Conservation (phyloP, 2,797 vertebrate genomes). For the Pantherophis vulpinus region DNA sequence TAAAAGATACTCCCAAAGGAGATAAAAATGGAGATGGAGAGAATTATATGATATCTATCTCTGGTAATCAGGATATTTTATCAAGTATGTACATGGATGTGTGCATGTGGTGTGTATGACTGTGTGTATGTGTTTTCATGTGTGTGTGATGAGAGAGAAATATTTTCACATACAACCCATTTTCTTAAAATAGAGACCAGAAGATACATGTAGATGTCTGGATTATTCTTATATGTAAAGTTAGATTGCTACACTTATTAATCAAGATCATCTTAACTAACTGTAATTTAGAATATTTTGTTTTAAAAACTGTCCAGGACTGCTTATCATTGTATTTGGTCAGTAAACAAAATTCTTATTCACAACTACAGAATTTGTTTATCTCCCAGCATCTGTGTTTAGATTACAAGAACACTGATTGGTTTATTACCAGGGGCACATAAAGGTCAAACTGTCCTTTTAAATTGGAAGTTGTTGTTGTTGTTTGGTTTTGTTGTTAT, state of each 20-base stretch:
- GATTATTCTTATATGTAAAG: slow-evolving; percentile 34
- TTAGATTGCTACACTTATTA: slow-evolving; percentile 50
- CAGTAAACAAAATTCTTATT: slow-evolving; percentile 79
- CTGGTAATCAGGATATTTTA: not conserved
- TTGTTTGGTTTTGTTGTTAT: not conserved
- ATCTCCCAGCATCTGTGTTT: slow-evolving; percentile 94
- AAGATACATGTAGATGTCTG: slow-evolving; percentile 48
- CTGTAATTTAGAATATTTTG: slow-evolving; percentile 64
- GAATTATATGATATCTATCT: slow-evolving; percentile 12
- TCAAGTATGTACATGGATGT: not conserved
- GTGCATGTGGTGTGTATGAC: not conserved
- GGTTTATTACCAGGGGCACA: slow-evolving; percentile 89
- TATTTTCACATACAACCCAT: not conserved
- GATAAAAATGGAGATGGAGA: slow-evolving; percentile 5
- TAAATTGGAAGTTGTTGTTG: slow-evolving; percentile 62
- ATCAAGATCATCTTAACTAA: slow-evolving; percentile 58
- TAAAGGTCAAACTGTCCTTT: slow-evolving; percentile 93
- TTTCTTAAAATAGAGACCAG: slow-evolving; percentile 11
- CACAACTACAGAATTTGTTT: slow-evolving; percentile 86
- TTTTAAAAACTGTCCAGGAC: slow-evolving; percentile 60
- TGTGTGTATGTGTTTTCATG: not conserved
- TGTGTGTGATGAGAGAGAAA: not conserved
- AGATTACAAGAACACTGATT: slow-evolving; percentile 93
- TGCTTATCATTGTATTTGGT: slow-evolving; percentile 74
- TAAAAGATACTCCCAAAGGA: slow-evolving; percentile 39